Conservation (phyloP, 53 echinoderm and acorn worm species). For the Patiria pectinifera region DNA sequence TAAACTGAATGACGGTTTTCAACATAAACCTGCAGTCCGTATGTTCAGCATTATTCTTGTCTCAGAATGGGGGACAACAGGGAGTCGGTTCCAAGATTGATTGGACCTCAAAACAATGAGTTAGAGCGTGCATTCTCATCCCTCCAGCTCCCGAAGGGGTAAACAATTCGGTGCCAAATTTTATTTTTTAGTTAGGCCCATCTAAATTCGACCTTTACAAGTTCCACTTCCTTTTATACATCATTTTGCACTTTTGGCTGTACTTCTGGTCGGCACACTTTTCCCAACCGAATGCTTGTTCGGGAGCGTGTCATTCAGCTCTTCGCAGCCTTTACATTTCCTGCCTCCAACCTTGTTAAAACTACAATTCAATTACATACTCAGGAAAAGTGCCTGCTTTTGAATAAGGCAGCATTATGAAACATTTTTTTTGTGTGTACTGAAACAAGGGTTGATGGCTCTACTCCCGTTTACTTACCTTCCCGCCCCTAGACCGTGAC, state of each 20-base stretch:
- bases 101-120: too few relatives aligned
- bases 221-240: too few relatives aligned
- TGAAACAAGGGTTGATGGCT: not conserved
- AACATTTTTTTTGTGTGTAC: not conserved
- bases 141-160: too few relatives aligned
- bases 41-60: not conserved
- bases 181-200: too few relatives aligned
- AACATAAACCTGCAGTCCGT: not conserved
- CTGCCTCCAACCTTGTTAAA: not conserved
- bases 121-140: too few relatives aligned
- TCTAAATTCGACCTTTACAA: too few relatives aligned
- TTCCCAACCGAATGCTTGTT: not conserved
- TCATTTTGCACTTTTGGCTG: too few relatives aligned
- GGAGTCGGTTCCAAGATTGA: too few relatives aligned
- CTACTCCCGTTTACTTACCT: not conserved
- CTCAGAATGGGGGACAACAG: not conserved
- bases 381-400: not conserved
- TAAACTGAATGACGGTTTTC: not conserved
- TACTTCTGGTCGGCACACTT: too few relatives aligned
- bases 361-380: not conserved
- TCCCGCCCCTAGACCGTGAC: not conserved
- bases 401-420: not conserved
- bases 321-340: not conserved
- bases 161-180: too few relatives aligned
- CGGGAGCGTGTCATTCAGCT: not conserved